Conservation (phyloP, 1,140 invertebrate genomes). For the Calycopis cecrops region DNA sequence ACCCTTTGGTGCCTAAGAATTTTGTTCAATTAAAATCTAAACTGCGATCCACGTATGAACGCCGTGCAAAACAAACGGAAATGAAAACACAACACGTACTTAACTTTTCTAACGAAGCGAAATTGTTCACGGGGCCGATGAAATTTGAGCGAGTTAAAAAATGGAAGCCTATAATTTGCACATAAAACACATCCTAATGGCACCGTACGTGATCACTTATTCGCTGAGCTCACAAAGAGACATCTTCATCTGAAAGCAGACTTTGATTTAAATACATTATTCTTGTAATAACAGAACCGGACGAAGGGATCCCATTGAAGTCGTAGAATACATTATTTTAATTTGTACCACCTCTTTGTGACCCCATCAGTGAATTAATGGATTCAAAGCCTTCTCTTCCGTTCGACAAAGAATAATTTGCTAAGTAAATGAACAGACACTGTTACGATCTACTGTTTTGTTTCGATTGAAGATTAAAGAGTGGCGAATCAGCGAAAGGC, state of each 20-base stretch:
- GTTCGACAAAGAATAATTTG: constrained; percentile 74
- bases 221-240: constrained; percentile 56
- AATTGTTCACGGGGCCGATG: constrained; percentile 50
- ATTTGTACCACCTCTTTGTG: constrained; percentile 72
- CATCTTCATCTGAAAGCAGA: constrained; percentile 70
- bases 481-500: constrained; percentile 61
- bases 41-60: too few relatives aligned
- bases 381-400: constrained; percentile 72
- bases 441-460: constrained; percentile 65
- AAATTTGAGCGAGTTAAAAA: constrained; percentile 62
- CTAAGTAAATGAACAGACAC: constrained; percentile 72
- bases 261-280: constrained; percentile 74
- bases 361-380: constrained; percentile 71
- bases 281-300: constrained; percentile 71
- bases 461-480: constrained; percentile 72
- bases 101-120: constrained; percentile 61
- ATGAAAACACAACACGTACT: constrained; percentile 3
- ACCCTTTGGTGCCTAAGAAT: too few relatives aligned
- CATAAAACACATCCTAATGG: constrained; percentile 73
- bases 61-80: not conserved
- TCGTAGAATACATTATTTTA: constrained; percentile 74
- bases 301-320: constrained; percentile 68
- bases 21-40: too few relatives aligned
- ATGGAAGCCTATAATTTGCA: constrained; percentile 71
- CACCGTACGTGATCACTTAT: constrained; percentile 70